Evolutionary conservation across 2,797 vertebrate genomes (phyloP).

Genomic region (Macropus fuliginosus): DNA sequence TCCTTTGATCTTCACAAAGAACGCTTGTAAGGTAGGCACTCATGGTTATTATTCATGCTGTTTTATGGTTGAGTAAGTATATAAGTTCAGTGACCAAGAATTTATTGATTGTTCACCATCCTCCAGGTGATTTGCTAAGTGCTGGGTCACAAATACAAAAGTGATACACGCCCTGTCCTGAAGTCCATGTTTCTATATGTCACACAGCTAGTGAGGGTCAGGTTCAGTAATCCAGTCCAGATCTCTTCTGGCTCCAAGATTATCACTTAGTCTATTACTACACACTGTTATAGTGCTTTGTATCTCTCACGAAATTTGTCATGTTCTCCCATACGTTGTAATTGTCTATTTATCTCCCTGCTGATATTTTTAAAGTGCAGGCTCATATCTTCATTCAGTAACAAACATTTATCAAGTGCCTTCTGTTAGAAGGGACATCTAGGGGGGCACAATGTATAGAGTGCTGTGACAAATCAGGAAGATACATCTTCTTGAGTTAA

Average conservation of each 20-base stretch:
- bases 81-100: background rate
- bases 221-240: background rate
- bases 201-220: background rate
- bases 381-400: background rate
- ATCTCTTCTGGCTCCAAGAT: background rate
- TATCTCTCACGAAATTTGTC: background rate
- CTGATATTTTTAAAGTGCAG: background rate
- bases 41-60: background rate
- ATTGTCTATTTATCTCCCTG: background rate
- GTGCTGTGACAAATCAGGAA: background rate
- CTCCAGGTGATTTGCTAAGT: background rate
- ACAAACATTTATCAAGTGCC: background rate
- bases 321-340: background rate
- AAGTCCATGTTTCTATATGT: background rate
- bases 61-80: background rate
- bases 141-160: background rate
- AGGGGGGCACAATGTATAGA: background rate
- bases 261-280: background rate
- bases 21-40: background rate
- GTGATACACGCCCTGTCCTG: background rate
- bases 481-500: no score
- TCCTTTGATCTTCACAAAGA: background rate
- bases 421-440: background rate
- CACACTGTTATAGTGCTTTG: background rate
- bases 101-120: background rate